Percentiles rank a stretch among this genome's conserved stretches.
These are phyloP conservation scores for Hydropotes inermis DNA, from an alignment of 2,113 vertebrate genomes.

Conservation along the genomic window DNA sequence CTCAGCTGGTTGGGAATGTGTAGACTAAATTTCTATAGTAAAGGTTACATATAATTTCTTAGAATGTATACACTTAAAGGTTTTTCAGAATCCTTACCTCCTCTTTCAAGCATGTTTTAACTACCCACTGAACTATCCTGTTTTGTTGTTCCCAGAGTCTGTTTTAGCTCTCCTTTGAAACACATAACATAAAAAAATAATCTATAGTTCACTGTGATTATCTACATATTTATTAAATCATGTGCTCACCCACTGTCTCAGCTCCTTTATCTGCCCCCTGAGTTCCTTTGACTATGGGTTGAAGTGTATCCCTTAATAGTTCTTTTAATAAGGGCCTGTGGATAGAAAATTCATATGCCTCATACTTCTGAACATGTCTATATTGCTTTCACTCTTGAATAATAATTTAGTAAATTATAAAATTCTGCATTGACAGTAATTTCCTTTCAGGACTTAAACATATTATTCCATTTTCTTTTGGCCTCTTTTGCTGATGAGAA, in stretches of 20 bases:
- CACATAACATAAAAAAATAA: not conserved
- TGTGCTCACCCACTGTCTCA: not conserved
- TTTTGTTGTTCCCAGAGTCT: not conserved
- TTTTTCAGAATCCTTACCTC: not conserved
- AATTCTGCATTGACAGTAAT: not conserved
- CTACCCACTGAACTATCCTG: not conserved
- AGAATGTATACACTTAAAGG: not conserved
- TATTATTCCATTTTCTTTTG: not conserved
- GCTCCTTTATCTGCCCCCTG: not conserved
- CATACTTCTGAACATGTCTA: not conserved
- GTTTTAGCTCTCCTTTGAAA: not conserved
- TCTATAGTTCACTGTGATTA: not conserved
- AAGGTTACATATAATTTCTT: not conserved
- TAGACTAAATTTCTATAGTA: not conserved
- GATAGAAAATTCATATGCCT: not conserved
- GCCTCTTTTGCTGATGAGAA: not conserved
- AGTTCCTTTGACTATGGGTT: not conserved
- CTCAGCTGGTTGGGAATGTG: not conserved
- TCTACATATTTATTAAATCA: not conserved
- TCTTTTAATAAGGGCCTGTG: not conserved
- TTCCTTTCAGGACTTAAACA: not conserved
- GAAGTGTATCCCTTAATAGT: not conserved
- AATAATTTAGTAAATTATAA: not conserved
- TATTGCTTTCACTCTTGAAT: conserved; percentile 5
- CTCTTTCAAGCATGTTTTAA: not conserved